A percentile compares a stretch with the other conserved stretches of the same genome.
Conservation (phyloP, 2,113 vertebrate species). For the Prionailurus bengalensis region DNA sequence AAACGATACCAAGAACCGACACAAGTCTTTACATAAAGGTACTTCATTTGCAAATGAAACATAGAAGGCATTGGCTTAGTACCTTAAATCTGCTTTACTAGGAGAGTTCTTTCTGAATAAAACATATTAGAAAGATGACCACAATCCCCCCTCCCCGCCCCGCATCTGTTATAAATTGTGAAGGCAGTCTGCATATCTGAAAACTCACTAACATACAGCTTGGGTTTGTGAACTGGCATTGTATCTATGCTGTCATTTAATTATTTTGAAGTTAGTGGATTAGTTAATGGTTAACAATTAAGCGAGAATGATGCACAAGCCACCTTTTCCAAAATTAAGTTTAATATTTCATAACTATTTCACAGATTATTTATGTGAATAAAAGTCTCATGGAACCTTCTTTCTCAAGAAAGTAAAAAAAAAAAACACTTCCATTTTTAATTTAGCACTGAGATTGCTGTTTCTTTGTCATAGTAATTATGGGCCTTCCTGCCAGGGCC, state of each 20-base stretch:
- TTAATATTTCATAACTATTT: slow-evolving; percentile 63
- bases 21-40: background rate
- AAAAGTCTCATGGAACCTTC: slow-evolving; percentile 58
- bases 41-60: slow-evolving; percentile 36
- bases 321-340: slow-evolving; percentile 55
- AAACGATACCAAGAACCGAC: background rate
- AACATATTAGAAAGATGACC: background rate
- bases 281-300: slow-evolving; percentile 65
- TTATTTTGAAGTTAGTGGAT: slow-evolving; percentile 54
- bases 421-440: slow-evolving; percentile 69
- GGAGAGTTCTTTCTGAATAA: slow-evolving; percentile 52
- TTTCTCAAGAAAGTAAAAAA: slow-evolving; percentile 60
- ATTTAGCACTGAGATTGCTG: slow-evolving; percentile 6
- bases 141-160: background rate
- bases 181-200: background rate
- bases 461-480: slow-evolving; percentile 76
- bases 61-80: background rate
- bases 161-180: background rate
- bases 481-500: slow-evolving; percentile 64
- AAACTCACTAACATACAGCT: slow-evolving; percentile 22
- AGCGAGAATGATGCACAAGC: slow-evolving; percentile 3
- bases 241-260: background rate
- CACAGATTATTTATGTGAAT: background rate
- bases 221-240: slow-evolving; percentile 21
- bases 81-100: background rate